Base-by-base conservation (phyloP, 2,797 vertebrate genomes). In the Rhinichthys osculus region DNA sequence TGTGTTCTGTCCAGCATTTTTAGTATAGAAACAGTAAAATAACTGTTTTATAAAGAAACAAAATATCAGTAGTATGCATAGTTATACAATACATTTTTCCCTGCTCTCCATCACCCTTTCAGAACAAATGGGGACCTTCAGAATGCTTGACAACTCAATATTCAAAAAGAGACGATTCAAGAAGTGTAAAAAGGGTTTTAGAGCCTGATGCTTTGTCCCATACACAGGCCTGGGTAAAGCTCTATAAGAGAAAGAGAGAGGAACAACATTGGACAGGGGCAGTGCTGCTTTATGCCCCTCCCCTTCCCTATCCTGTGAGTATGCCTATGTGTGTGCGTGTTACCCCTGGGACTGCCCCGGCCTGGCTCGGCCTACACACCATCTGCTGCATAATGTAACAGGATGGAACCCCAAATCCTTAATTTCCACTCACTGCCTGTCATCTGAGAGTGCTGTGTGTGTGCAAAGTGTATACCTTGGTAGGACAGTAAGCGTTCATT, bases 351-450 rank as follows among this genome's bases (percentile, higher is more conserved):
- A 95, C 92, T 90, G 93, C 94, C 93, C 93, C 93, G 92, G 94
- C 93, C 94, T 91, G 94, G 93, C 94, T 93, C 85, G 93, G 94
- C 94, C 95, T 95, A 95, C 93, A 94, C 93, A 92, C 95, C 95
- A 96, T 96, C 95, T 96, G 95, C 95, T 94, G 94, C 94, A 95
- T 96, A 95, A 96, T 95, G 95, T 95, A 95, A 94, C 93, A 93
- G 94, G 95, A 95, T 95, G 94, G 95, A 96, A 94, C 94, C 95
- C 93, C 94, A 95, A 95, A 95, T 95, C 94, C 93, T 95, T 95
- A 94, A 95, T 95, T 95, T 95, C 94, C 94, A 95, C 95, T 94
- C 94, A 89, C 93, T 95, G 94, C 92, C 93, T 95, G 94, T 95
- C 95, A 93, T 94, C 91, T 89, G 89, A 90, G 92, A 89, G 66